Base-by-base conservation (phyloP, 1,140 invertebrate genomes). In the Augochlora pura region DNA sequence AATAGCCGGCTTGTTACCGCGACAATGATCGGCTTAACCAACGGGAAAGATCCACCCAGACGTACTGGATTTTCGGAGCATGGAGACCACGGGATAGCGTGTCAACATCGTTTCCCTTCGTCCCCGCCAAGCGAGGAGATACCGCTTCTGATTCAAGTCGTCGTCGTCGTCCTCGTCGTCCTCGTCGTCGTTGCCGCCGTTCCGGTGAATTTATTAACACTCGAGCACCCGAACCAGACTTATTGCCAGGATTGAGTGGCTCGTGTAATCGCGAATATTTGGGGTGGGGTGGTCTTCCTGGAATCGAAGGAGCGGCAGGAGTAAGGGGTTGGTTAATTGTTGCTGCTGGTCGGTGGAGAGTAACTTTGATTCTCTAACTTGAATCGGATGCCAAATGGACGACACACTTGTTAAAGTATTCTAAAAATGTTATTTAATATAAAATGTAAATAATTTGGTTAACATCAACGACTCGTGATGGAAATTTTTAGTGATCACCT, bases 1-100 rank as follows among this genome's bases (percentile, higher is more conserved):
- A 92, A 92, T 92, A 92, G 91, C 87, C 72, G 87, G 89, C 91
- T 92, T 91, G 91, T 92, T 92, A 92, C 89, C 80, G 90, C 89
- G 90, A 91, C 91, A 92, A 92, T 92, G 91, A 92, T 91, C 91
- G 89, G 89, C 89, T 91, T 91, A 91, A 91, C 91, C 89, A 91
- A 91, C 88, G 86, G 90, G 90, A 91, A 92, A 91, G 89, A 90
- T 91, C 89, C 86, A 82, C 81, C 87, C 84, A 81, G 81, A 88
- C 83, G 78, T 83, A 77, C 75, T 77, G 68, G 84, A 86, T 86
- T 86, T 86, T 81, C 60, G 63, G 70, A 27, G 80, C 27, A 23
- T 68, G 32, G 39, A 60, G 65, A 63, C 66, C 70, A 73, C 74
- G 72, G 75, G 80, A 83, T 85, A 83, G 66, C 80, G 81, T 86